These are phyloP conservation scores for Burhinus bistriatus DNA, from an alignment of 2,113 vertebrate genomes.

Conservation along the genomic window DNA sequence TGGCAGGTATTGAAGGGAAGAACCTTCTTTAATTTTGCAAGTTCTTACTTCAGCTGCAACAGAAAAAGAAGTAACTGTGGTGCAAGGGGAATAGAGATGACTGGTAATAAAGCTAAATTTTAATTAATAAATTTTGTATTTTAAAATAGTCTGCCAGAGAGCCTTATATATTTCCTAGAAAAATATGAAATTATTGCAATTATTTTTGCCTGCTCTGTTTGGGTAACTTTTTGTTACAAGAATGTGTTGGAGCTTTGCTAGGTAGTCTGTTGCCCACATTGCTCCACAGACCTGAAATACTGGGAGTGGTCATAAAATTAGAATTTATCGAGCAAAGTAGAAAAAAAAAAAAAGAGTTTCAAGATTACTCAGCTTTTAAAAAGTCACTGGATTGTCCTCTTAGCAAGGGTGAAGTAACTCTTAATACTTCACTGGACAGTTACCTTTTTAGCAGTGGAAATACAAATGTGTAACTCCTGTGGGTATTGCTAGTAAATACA, in stretches of 20 bases:
- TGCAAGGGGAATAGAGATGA: not conserved
- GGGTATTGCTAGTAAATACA: constrained; percentile 13
- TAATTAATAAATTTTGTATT: constrained; percentile 3
- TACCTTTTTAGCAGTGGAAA: constrained; percentile 35
- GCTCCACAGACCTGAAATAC: not conserved
- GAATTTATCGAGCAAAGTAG: not conserved
- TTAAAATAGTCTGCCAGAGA: not conserved
- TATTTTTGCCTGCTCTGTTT: constrained; percentile 17
- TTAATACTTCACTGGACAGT: constrained; percentile 14
- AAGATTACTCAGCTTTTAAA: not conserved
- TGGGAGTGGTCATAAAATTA: not conserved
- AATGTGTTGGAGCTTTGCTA: not conserved
- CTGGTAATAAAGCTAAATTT: not conserved
- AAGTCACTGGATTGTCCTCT: constrained; percentile 11
- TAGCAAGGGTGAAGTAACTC: constrained; percentile 17
- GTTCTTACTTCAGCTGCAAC: constrained; percentile 14
- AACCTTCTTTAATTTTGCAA: not conserved
- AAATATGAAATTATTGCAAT: not conserved
- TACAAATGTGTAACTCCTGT: constrained; percentile 4
- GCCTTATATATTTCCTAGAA: not conserved
- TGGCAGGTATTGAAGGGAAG: not conserved
- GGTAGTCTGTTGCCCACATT: not conserved
- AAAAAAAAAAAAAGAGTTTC: not conserved
- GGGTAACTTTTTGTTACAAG: not conserved
- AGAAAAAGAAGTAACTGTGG: not conserved